Base-by-base conservation (phyloP, 2,888 invertebrate species). In the Cylloceria caligata region DNA sequence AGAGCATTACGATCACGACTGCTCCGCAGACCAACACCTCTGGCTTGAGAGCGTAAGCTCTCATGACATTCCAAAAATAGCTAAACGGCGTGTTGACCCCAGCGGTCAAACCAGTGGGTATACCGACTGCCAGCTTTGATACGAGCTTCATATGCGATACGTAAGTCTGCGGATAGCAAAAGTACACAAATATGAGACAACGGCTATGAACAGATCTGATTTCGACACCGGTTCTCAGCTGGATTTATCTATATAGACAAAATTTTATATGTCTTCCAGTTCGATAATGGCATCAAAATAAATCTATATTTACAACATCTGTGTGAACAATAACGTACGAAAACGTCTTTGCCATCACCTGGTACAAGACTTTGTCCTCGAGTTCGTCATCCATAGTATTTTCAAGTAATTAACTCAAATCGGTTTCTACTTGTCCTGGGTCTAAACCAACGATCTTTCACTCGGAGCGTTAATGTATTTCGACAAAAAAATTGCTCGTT, bases 341-440 rank as follows among this genome's bases (percentile, higher is more conserved):
- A 79, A 81, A 74, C 52, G 45, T 47, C 45, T 73, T 49, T 72
- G 69, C 73, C 27, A 76, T 79, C 69, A 92, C 92, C 91, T 97
- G 97, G 93, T 97, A 97, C 89, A 97, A 94, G 89, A 97, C 96
- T 94, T 95, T 96, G 90, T 97, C 97, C 94, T 98, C 97, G 90
- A 97, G 94, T 94, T 97, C 97, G 96, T 98, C 97, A 95, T 98
- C 98, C 98, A 98, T 98, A 91, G 85, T 93, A 88, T 1, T 64
- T 34, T 39, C 24, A 6, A n/a, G 36, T 64, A 24, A 34, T 39
- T 11, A 9, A 1, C 30, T 39, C 39, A 9, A 36, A 4, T 5
- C 62, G 36, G 39, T 13, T 62, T 39, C 62, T 6, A 5, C 4
- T 39, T 13, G 36, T 36, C 16, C 9, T 34, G n/a, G 16, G 6